phyloP scores from a whole-genome alignment of 1,140 invertebrate species.

The Nomia melanderi region DNA sequence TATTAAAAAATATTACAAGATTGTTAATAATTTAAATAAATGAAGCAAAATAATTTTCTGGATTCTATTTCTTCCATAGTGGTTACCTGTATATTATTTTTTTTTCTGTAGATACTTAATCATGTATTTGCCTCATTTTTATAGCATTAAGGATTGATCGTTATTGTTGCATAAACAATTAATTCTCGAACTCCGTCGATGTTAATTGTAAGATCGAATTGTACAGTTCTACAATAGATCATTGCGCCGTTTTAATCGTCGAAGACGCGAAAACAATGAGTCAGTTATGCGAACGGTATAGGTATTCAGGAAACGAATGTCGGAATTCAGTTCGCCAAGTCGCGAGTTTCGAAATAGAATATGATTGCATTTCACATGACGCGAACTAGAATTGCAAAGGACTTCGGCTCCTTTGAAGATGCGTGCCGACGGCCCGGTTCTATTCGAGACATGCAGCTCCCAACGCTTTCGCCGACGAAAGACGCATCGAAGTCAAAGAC shows the following conservation, averaged over 20 bases:
- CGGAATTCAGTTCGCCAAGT: conserved; percentile 17
- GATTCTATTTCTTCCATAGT: no score
- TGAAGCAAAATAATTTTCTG: no score
- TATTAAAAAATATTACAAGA: no score
- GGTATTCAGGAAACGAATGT: conserved; percentile 21
- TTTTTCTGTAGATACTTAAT: no score
- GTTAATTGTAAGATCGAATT: no score
- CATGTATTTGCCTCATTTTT: no score
- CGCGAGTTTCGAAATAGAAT: conserved; percentile 42
- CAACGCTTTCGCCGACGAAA: conserved; percentile 33
- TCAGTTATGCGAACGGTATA: conserved; percentile 15
- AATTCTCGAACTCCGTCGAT: no score
- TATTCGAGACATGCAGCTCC: conserved; percentile 44
- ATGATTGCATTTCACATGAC: conserved; percentile 48
- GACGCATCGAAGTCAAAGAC: conserved; percentile 41
- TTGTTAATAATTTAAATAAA: no score
- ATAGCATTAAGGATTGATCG: no score
- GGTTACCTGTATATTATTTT: no score
- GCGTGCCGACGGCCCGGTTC: conserved; percentile 23
- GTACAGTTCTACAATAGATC: neutral
- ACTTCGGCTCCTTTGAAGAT: conserved; percentile 45
- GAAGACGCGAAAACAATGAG: conserved; percentile 14
- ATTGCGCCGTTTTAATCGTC: neutral
- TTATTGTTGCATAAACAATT: no score
- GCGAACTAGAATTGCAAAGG: conserved; percentile 50